Evolutionary conservation across 2,797 vertebrate species (phyloP), one percentile per base, ranked within the genome.

Genomic region (Pseudochirops cupreus): DNA sequence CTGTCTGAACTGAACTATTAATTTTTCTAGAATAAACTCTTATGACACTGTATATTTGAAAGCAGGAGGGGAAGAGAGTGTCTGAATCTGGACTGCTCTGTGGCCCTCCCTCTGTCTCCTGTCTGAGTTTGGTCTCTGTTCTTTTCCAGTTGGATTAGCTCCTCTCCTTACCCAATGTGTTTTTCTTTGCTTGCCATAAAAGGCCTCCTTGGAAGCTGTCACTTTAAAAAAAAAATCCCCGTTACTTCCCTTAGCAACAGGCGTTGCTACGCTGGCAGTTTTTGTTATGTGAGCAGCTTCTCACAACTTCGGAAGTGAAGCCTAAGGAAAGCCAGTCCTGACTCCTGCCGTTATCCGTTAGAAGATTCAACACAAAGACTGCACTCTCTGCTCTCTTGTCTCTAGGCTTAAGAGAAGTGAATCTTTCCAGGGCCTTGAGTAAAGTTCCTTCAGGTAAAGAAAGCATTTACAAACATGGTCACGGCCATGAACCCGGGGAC

Each of bases 221-320:
- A 31, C 98, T 98, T 98, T 98, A 98, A 98, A 98, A 97, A 94
- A 12, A 95, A 98, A 98, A 91, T 94, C 93, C 52, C 0, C 56
- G 53, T 93, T 93, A 55, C 7, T 96, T 50, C 91, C 95, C 98
- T 90, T 96, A 95, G 96, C 96, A 98, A 97, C 97, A 0, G 46
- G 21, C 3, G 97, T 98, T 98, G 98, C 98, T 98, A 98, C 93
- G 97, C 46, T 56, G 90, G 11, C 97, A 89, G 95, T 56, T 95
- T 97, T 95, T 91, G 50, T 94, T 92, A 74, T 55, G 92, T 46
- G 95, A 91, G 0, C 18, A 97, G 67, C 94, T 91, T 52, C 24
- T 4, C 91, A 93, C 67, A 67, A 92, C 97, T 91, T 4, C 50
- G 59, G 4, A 96, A 93, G 92, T 94, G 96, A 95, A 50, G 91